A percentile compares a stretch with the other conserved stretches of the same genome.
Conservation (phyloP, 2,797 vertebrate species). For the Lophotriccus pileatus region DNA sequence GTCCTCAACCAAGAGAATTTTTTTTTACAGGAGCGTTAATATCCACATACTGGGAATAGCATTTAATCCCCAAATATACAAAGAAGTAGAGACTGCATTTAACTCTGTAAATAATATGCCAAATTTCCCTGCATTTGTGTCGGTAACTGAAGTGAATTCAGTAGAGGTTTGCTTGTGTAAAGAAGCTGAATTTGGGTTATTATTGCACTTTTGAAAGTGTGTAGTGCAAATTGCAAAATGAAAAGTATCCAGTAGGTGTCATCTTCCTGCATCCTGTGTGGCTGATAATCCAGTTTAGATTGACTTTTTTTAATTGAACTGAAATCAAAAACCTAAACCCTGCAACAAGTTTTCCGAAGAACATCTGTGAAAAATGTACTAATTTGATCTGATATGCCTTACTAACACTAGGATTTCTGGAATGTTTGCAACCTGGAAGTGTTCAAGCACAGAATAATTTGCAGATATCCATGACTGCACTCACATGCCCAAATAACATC, state of each 20-base stretch:
- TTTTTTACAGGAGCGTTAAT: not conserved
- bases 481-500: not conserved
- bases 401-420: not conserved
- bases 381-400: not conserved
- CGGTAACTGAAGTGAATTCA: not conserved
- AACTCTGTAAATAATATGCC: not conserved
- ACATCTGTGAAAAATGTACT: not conserved
- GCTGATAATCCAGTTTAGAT: not conserved
- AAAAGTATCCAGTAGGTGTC: conserved; percentile 24
- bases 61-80: not conserved
- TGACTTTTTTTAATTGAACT: not conserved
- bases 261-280: not conserved
- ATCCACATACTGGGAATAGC: not conserved
- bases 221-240: not conserved
- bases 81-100: not conserved
- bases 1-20: not conserved
- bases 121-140: not conserved
- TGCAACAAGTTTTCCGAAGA: not conserved
- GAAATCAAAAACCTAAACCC: not conserved
- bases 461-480: not conserved
- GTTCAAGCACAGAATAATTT: not conserved
- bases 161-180: not conserved
- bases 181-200: not conserved
- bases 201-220: not conserved
- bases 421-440: not conserved